Evolutionary conservation across 2,113 vertebrate genomes (phyloP).

Genomic region (Seriola quinqueradiata): DNA sequence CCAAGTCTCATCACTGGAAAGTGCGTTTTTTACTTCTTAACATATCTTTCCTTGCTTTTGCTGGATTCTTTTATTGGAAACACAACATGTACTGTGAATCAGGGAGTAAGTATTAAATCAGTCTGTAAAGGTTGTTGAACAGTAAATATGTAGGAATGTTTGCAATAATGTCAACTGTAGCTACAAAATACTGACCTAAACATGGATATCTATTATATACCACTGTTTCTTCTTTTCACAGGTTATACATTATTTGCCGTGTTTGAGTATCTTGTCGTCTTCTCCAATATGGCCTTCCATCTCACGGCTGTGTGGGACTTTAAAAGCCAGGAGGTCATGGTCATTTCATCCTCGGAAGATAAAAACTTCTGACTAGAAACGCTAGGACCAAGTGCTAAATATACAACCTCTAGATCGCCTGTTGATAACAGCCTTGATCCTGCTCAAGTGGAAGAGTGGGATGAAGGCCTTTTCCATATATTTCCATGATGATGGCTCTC

Average conservation of each 20-base stretch:
- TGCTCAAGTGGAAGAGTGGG: slow-evolving; percentile 36
- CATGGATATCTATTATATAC: not conserved
- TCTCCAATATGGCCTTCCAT: slow-evolving; percentile 98
- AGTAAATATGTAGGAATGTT: not conserved
- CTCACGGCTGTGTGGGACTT: slow-evolving; percentile 97
- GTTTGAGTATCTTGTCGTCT: slow-evolving; percentile 94
- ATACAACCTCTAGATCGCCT: not conserved
- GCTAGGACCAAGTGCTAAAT: slow-evolving; percentile 7
- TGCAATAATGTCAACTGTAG: not conserved
- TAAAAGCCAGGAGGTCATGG: slow-evolving; percentile 90
- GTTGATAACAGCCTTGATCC: slow-evolving; percentile 21
- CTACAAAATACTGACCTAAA: not conserved
- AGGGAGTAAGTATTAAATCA: slow-evolving; percentile 89
- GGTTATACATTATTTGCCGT: slow-evolving; percentile 95
- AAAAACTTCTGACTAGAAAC: slow-evolving; percentile 89
- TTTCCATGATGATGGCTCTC: slow-evolving; percentile 39
- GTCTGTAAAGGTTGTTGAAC: not conserved
- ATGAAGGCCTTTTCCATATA: slow-evolving; percentile 63
- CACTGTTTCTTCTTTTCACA: slow-evolving; percentile 60
- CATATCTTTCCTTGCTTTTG: slow-evolving; percentile 84
- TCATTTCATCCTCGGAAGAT: slow-evolving; percentile 89
- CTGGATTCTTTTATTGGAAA: slow-evolving; percentile 89
- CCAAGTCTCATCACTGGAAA: slow-evolving; percentile 92
- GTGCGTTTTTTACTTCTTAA: slow-evolving; percentile 89
- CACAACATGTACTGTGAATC: slow-evolving; percentile 95